Evolutionary conservation across 2,113 vertebrate species (phyloP).

Genomic region (Butorides virescens): DNA sequence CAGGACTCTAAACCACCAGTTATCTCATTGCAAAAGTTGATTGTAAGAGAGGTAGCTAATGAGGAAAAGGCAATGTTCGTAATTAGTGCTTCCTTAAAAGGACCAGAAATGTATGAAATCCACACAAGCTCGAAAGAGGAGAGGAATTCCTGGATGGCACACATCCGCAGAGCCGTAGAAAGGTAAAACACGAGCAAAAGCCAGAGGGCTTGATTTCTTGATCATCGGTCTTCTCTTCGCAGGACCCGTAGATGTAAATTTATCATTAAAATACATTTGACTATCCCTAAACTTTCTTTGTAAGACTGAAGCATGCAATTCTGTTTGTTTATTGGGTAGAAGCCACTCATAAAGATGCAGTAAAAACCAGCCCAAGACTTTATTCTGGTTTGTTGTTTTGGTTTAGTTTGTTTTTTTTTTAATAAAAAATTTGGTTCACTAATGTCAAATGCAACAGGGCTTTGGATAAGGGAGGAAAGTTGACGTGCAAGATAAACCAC

Average conservation of each 20-base stretch:
- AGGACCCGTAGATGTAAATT: not conserved
- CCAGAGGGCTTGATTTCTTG: not conserved
- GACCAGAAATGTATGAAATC: constrained; percentile 98
- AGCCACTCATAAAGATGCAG: not conserved
- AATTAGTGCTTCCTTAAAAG: constrained; percentile 90
- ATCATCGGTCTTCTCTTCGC: not conserved
- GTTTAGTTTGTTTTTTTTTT: no score
- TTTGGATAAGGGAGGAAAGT: not conserved
- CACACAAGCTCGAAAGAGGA: constrained; percentile 92
- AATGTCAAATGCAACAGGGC: not conserved
- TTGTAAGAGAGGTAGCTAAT: constrained; percentile 95
- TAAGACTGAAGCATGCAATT: not conserved
- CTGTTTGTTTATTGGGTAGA: not conserved
- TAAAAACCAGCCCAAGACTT: not conserved
- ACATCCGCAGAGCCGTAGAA: constrained; percentile 90
- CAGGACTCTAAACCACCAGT: constrained; percentile 94
- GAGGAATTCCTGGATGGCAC: constrained; percentile 89
- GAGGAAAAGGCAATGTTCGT: constrained; percentile 98
- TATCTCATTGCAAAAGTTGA: constrained; percentile 93
- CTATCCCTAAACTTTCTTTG: not conserved
- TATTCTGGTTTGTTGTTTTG: not conserved
- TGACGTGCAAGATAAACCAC: not conserved
- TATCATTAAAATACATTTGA: not conserved
- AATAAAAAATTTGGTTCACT: not conserved
- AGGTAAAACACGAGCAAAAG: constrained; percentile 72